Conservation (phyloP, 2,888 invertebrate species). For the Pristionchus japonicus region DNA sequence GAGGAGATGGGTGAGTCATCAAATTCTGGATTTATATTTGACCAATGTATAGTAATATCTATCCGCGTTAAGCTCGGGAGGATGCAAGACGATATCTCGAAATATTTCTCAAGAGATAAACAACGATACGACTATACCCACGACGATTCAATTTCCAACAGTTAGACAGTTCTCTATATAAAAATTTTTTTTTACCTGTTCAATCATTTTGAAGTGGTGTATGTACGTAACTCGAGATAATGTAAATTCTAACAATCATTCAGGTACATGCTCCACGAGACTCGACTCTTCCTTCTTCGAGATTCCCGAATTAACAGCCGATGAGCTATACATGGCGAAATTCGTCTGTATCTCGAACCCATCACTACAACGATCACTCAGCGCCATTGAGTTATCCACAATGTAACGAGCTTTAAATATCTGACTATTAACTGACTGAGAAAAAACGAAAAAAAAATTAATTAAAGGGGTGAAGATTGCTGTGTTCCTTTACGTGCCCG, state of each 20-base stretch:
- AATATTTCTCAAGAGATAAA: background rate
- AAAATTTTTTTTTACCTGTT: background rate
- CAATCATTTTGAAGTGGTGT: too few species aligned
- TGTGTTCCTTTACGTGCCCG: background rate
- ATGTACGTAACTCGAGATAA: too few species aligned
- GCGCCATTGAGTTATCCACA: background rate
- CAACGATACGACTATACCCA: background rate
- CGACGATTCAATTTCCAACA: background rate
- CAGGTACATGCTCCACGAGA: background rate
- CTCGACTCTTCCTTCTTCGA: background rate
- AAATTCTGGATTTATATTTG: too few species aligned
- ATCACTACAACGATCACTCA: background rate
- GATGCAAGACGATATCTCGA: background rate
- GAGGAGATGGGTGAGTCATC: constrained; percentile 16
- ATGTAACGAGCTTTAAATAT: background rate
- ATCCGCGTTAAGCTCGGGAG: background rate
- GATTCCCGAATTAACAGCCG: background rate
- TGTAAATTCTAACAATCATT: background rate
- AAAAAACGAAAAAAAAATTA: background rate
- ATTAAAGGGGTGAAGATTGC: background rate
- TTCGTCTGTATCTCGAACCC: constrained; percentile 13
- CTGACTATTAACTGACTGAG: background rate
- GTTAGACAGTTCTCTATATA: background rate
- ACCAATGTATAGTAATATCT: background rate
- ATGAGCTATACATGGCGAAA: background rate